Conservation (phyloP, 1,140 invertebrate species). For the Bombus huntii region DNA sequence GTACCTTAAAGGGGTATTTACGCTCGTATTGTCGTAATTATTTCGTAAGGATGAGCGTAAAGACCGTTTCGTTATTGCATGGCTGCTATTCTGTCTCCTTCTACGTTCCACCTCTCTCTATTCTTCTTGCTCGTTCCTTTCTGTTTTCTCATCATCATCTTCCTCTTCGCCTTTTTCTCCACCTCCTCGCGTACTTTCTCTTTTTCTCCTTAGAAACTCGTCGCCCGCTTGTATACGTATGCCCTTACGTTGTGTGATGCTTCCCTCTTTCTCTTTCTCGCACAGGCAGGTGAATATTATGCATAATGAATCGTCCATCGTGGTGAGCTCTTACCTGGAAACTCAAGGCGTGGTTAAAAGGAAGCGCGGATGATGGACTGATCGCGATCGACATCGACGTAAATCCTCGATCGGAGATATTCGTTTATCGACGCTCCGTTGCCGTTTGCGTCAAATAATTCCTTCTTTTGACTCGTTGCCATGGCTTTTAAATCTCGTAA, state of each 20-base stretch:
- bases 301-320: conserved; percentile 66
- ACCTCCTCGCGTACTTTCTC: conserved; percentile 13
- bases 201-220: conserved; percentile 51
- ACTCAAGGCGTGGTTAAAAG: conserved; percentile 54
- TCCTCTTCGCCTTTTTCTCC: conserved; percentile 18
- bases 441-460: conserved; percentile 18
- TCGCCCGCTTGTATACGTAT: conserved; percentile 35
- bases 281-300: conserved; percentile 69
- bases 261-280: conserved; percentile 16
- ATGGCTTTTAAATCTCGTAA: background rate
- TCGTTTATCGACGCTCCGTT: conserved; percentile 2
- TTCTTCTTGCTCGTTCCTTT: conserved; percentile 9
- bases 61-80: conserved; percentile 67
- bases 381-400: conserved; percentile 47
- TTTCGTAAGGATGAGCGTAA: conserved; percentile 69
- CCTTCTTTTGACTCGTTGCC: background rate
- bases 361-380: conserved; percentile 21
- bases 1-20: conserved; percentile 70
- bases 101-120: background rate
- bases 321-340: conserved; percentile 56
- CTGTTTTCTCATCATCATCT: conserved; percentile 34
- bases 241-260: conserved; percentile 15
- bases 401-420: conserved; percentile 20
- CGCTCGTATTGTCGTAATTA: conserved; percentile 71
- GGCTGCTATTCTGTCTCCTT: conserved; percentile 13